phyloP scores from a whole-genome alignment of 37 sponge, comb jelly and placozoan genomes.

The Diacarnus erythraeanus region DNA sequence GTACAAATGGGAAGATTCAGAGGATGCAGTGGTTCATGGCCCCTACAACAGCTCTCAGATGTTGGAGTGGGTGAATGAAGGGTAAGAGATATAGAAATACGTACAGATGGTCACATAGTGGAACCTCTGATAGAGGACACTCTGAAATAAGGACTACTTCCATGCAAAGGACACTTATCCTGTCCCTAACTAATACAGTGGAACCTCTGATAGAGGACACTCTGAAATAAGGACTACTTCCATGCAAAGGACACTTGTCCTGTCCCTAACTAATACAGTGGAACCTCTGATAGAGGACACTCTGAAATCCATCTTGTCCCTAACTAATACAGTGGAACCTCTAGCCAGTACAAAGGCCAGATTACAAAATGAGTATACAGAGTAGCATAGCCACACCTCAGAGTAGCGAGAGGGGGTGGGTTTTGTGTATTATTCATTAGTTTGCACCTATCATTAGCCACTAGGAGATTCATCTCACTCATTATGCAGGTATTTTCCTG shows the following conservation, averaged over 20 bases:
- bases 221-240: no score
- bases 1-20: constrained; percentile 82
- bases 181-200: not conserved
- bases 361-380: no score
- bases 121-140: no score
- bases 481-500: constrained; percentile 66
- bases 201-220: not conserved
- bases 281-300: not conserved
- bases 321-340: not conserved
- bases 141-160: no score
- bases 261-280: not conserved
- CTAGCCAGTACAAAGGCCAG: no score
- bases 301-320: not conserved
- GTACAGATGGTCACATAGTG: not conserved
- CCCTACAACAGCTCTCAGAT: constrained; percentile 89
- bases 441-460: not conserved
- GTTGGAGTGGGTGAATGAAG: constrained; percentile 77
- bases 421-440: no score
- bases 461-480: not conserved
- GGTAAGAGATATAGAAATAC: constrained; percentile 38
- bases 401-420: no score
- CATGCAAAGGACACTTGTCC: no score
- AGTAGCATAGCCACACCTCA: no score
- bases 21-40: constrained; percentile 74
- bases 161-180: no score